These are phyloP conservation scores for Vanessa cardui DNA, from an alignment of 2,888 invertebrate genomes.

Conservation along the genomic window DNA sequence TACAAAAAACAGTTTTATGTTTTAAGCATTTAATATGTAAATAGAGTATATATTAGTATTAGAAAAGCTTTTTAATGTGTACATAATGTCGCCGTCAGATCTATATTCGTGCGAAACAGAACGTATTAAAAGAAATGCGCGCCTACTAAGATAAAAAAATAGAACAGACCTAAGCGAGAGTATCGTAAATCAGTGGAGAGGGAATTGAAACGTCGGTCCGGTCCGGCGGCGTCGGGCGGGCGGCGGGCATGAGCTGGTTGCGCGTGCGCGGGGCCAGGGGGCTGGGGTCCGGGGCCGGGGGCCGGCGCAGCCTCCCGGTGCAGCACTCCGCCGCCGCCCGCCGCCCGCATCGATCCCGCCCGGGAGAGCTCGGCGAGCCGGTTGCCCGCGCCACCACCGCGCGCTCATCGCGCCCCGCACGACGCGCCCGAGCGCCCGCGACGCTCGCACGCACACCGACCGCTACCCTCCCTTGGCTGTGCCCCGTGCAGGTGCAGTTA, in stretches of 20 bases:
- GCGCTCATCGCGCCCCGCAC: constrained; percentile 60
- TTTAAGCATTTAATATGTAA: too few relatives aligned
- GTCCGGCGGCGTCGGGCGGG: constrained; percentile 44
- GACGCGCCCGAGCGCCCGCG: constrained; percentile 51
- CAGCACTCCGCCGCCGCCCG: constrained; percentile 82
- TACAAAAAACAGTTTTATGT: too few relatives aligned
- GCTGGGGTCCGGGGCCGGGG: constrained; percentile 47
- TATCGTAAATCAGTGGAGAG: constrained; percentile 71
- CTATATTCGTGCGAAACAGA: neutral
- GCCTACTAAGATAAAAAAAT: constrained; percentile 45
- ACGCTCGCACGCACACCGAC: constrained; percentile 51
- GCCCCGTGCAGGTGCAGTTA: constrained; percentile 60
- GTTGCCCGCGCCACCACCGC: constrained; percentile 61
- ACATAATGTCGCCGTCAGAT: neutral
- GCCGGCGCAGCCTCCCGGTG: constrained; percentile 62
- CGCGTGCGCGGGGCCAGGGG: constrained; percentile 45
- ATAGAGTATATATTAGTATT: too few relatives aligned
- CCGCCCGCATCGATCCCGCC: constrained; percentile 80
- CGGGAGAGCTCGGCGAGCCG: constrained; percentile 63
- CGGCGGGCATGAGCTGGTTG: constrained; percentile 40
- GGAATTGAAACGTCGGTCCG: constrained; percentile 67
- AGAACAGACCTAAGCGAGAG: constrained; percentile 47
- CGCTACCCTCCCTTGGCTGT: constrained; percentile 41
- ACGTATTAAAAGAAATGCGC: constrained; percentile 36
- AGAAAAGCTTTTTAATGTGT: neutral